phyloP scores from a whole-genome alignment of 2,888 invertebrate species.

The Chorisops tibialis region DNA sequence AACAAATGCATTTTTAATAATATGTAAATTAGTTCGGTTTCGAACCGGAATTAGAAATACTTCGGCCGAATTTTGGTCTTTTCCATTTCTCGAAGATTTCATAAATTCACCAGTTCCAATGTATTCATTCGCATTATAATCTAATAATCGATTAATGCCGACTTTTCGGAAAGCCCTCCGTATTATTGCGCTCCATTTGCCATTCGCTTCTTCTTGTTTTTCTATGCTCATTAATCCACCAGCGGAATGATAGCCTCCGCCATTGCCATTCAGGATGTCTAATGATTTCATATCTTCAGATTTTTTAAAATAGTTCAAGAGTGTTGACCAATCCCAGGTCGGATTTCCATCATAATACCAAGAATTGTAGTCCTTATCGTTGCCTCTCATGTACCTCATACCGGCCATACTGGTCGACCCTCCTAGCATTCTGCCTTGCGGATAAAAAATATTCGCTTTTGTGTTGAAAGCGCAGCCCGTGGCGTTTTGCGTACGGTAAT shows the following conservation, averaged over 20 bases:
- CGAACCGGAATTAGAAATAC: slow-evolving; percentile 61
- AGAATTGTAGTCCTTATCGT: slow-evolving; percentile 70
- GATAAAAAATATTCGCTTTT: slow-evolving; percentile 60
- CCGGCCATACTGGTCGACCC: slow-evolving; percentile 78
- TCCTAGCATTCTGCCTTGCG: slow-evolving; percentile 69
- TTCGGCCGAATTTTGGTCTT: slow-evolving; percentile 74
- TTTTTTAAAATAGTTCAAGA: slow-evolving; percentile 75
- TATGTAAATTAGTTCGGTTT: slow-evolving; percentile 51
- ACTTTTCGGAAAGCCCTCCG: slow-evolving; percentile 56
- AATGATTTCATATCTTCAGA: slow-evolving; percentile 63
- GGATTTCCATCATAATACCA: slow-evolving; percentile 67
- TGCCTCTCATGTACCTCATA: slow-evolving; percentile 79
- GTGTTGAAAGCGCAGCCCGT: slow-evolving; percentile 40
- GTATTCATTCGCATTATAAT: slow-evolving; percentile 66
- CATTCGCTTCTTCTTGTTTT: slow-evolving; percentile 65
- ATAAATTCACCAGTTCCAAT: slow-evolving; percentile 61
- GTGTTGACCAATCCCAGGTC: slow-evolving; percentile 70
- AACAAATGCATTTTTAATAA: slow-evolving; percentile 55
- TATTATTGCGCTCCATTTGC: slow-evolving; percentile 47
- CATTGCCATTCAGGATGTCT: slow-evolving; percentile 57
- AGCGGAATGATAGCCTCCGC: neutral
- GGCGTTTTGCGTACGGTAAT: slow-evolving; percentile 42
- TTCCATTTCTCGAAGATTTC: slow-evolving; percentile 57
- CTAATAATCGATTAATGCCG: slow-evolving; percentile 66
- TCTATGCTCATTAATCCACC: slow-evolving; percentile 53